Evolutionary conservation across 2,797 vertebrate species (phyloP), one percentile per base, ranked within the genome.

Genomic region (Chlorospingus flavigularis): DNA sequence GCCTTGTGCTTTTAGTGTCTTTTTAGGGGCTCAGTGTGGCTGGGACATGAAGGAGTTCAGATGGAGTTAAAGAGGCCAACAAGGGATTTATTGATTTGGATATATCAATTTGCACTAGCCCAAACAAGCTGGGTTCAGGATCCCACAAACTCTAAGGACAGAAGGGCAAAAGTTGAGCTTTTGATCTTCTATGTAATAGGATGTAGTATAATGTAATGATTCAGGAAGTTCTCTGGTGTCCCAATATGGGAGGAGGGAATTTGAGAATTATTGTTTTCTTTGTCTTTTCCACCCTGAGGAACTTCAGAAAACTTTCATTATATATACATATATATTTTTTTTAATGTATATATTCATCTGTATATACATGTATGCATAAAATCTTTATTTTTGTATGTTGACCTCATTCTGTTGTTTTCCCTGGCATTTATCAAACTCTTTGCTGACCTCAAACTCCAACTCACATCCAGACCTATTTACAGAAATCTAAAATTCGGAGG

Each of bases 31-130:
- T 89, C 57, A 17, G 5, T 5, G 21, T 37, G 16, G 7, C 24
- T 62, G 28, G 31, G 65, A 63, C 62, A 14, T 77, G 91, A 77
- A 57, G 0, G 8, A 92, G 86, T 85, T 93, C 92, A 94, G 68
- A n/a, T 28, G 28, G 61, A 95, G 71, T 87, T 93, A 92, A 84
- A 92, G 72, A 68, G 92, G 81, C 54, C 89, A 83, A 31, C 20
- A 71, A 87, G 68, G 81, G 75, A 91, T 93, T 91, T 93, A 85
- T 85, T 95, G 79, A 89, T 94, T 93, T 94, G 68, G 67, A 87
- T 92, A 51, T 68, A 91, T 71, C 77, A 82, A 87, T 93, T 95
- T 93, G 61, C 77, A 67, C 63, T 87, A 85, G 78, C 86, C 63
- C 94, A 94, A 95, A 94, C 87, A 83, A 79, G 60, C 2, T 80